These are phyloP conservation scores for Empidonax alnorum DNA, from an alignment of 2,113 vertebrate species.

Conservation along the genomic window DNA sequence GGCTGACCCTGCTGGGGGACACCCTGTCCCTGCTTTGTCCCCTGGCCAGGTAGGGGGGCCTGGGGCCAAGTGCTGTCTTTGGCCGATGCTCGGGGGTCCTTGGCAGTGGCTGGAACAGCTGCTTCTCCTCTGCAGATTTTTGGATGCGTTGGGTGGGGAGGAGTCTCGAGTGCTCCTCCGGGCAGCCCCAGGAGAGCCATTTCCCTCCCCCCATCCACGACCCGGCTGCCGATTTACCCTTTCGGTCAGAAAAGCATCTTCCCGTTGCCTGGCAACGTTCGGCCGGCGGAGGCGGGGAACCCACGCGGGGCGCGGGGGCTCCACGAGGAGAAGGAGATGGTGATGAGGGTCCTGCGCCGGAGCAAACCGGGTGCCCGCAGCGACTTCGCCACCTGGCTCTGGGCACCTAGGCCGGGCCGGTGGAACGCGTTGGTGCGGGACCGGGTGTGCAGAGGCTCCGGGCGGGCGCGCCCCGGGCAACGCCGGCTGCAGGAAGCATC, in stretches of 20 bases:
- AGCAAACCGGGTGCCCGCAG: neutral
- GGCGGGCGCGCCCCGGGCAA: neutral
- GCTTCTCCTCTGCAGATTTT: neutral
- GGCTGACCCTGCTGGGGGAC: neutral
- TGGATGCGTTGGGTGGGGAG: no score
- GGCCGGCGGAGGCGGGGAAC: neutral
- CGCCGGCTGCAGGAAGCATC: neutral
- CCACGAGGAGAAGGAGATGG: neutral
- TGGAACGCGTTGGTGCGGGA: fast-evolving
- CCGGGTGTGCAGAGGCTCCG: fast-evolving
- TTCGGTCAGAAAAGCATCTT: constrained; percentile 54
- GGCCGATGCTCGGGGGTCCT: fast-evolving
- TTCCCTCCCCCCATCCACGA: neutral
- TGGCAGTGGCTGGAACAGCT: neutral
- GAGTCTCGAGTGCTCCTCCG: neutral
- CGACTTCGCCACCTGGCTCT: neutral
- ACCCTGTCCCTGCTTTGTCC: neutral
- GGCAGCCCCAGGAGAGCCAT: neutral
- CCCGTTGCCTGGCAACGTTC: constrained; percentile 57
- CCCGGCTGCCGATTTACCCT: neutral
- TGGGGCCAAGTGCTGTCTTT: fast-evolving
- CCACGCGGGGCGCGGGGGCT: neutral
- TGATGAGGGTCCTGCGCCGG: neutral
- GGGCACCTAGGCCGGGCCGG: fast-evolving
- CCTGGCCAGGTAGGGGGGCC: neutral